These are phyloP conservation scores for Nothoprocta perdicaria DNA, from an alignment of 2,113 vertebrate genomes.

Conservation along the genomic window DNA sequence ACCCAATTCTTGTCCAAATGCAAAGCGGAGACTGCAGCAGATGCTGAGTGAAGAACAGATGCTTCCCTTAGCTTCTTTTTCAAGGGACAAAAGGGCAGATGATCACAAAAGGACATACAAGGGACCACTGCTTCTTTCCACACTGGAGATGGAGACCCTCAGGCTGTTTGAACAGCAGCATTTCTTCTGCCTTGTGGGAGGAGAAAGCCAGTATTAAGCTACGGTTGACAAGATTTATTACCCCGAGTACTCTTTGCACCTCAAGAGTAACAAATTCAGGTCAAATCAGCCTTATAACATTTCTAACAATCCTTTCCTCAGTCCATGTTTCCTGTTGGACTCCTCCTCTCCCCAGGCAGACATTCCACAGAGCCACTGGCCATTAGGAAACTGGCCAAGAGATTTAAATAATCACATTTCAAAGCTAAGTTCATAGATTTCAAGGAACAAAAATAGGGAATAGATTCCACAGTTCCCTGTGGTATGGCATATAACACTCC, in stretches of 20 bases:
- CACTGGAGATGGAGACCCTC: neutral
- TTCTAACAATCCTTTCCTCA: neutral
- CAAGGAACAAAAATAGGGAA: neutral
- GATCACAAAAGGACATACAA: neutral
- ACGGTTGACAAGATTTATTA: slow-evolving; percentile 34
- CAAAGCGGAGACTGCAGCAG: neutral
- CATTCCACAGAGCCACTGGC: neutral
- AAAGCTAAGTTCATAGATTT: neutral
- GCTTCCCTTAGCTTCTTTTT: neutral
- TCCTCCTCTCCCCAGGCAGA: neutral
- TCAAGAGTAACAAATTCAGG: slow-evolving; percentile 38
- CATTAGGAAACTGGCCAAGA: neutral
- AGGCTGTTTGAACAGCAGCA: neutral
- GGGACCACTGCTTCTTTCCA: neutral
- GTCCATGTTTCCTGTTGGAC: neutral
- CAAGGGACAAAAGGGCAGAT: neutral
- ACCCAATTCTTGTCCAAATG: neutral
- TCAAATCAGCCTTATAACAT: neutral
- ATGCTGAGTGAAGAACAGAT: neutral
- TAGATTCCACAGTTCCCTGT: neutral
- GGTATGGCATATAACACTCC: slow-evolving; percentile 21
- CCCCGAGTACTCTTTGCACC: neutral
- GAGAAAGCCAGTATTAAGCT: neutral
- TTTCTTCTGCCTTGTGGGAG: neutral
- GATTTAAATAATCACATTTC: neutral